These are phyloP conservation scores for Montipora efflorescens DNA, from an alignment of 64 coral and sea anemone species.

Conservation along the genomic window DNA sequence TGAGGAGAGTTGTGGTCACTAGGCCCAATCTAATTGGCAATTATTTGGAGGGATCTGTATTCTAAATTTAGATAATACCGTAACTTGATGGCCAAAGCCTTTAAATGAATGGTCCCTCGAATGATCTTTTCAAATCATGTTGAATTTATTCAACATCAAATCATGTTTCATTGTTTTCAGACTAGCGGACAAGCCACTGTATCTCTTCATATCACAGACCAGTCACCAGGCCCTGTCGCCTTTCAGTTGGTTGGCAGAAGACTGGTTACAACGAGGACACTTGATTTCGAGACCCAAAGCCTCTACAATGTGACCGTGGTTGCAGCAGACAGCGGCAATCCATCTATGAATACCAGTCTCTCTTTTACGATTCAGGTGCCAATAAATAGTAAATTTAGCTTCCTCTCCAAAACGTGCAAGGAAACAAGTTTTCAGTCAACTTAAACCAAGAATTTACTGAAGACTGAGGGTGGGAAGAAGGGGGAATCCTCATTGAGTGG, in stretches of 20 bases:
- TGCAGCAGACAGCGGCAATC: conserved; percentile 69
- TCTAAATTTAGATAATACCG: too few relatives aligned
- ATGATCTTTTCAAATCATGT: neutral
- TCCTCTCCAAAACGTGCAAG: neutral
- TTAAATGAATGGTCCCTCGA: neutral
- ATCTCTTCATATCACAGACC: conserved; percentile 22
- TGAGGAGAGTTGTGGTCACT: too few relatives aligned
- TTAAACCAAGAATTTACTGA: too few relatives aligned
- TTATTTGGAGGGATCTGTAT: too few relatives aligned
- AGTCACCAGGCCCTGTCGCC: neutral
- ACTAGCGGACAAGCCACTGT: conserved; percentile 11
- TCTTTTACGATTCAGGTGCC: conserved; percentile 37
- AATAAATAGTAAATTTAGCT: neutral
- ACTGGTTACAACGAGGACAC: conserved; percentile 23
- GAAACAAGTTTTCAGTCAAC: too few relatives aligned
- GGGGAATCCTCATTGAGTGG: too few relatives aligned
- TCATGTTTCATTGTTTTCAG: neutral
- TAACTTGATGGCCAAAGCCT: too few relatives aligned
- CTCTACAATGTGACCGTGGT: conserved; percentile 33
- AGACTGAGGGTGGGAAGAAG: too few relatives aligned
- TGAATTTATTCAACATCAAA: neutral
- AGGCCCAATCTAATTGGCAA: too few relatives aligned
- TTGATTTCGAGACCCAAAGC: conserved; percentile 54
- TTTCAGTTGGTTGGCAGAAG: neutral
- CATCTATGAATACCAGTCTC: conserved; percentile 24